These are phyloP conservation scores for Meandrusa payeni DNA, from an alignment of 2,888 invertebrate species.

Conservation along the genomic window DNA sequence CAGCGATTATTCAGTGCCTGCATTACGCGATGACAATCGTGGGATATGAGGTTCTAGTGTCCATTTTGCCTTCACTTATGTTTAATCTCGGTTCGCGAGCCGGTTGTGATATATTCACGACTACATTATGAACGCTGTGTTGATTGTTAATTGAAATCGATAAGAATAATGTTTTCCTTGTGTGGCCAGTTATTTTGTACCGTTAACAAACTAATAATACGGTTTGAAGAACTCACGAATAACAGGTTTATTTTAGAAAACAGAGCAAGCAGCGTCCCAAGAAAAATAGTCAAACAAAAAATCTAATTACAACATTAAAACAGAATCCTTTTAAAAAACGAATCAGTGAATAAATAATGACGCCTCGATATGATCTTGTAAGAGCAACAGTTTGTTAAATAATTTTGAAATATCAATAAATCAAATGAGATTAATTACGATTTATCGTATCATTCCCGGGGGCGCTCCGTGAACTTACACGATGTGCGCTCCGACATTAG, in stretches of 20 bases:
- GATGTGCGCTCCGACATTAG: not conserved
- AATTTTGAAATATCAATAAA: conserved; percentile 12
- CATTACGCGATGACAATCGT: conserved; percentile 20
- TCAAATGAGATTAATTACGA: conserved; percentile 22
- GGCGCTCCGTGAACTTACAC: conserved; percentile 12
- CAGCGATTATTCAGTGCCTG: conserved; percentile 4
- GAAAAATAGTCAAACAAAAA: too few relatives aligned
- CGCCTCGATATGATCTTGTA: not conserved
- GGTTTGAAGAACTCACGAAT: too few relatives aligned
- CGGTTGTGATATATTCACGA: not conserved
- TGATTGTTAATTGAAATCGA: not conserved
- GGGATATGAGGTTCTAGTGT: conserved; percentile 10
- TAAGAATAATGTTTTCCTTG: too few relatives aligned
- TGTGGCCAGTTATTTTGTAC: too few relatives aligned
- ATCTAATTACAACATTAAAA: too few relatives aligned
- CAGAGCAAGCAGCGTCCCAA: too few relatives aligned
- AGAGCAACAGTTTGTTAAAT: not conserved
- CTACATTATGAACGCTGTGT: not conserved
- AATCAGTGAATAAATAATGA: conserved; percentile 4
- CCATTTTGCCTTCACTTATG: conserved; percentile 1
- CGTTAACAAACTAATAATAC: too few relatives aligned
- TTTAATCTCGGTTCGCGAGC: conserved; percentile 1
- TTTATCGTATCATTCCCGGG: conserved; percentile 3
- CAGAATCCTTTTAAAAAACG: conserved; percentile 5
- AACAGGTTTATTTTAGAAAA: too few relatives aligned